Evolutionary conservation across 2,113 vertebrate species (phyloP).

Genomic region (Dasyurus viverrinus): DNA sequence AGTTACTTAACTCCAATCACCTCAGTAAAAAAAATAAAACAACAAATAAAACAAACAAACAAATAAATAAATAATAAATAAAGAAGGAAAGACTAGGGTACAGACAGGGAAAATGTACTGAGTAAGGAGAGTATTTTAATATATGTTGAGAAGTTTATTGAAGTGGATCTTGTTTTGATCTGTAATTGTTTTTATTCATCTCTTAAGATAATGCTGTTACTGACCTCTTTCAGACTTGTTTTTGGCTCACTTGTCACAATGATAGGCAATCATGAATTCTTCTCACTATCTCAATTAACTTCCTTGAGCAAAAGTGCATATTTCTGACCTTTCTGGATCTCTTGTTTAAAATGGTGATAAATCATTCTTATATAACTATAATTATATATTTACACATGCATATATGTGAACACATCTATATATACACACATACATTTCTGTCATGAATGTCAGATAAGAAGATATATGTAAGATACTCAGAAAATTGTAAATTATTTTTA

Average conservation of each 20-base stretch:
- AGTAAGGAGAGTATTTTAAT: not conserved
- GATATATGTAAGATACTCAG: not conserved
- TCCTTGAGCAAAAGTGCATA: not conserved
- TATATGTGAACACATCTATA: not conserved
- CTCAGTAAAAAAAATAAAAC: too few species aligned
- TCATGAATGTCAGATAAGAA: not conserved
- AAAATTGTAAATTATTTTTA: not conserved
- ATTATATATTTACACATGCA: not conserved
- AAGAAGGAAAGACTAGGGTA: not conserved
- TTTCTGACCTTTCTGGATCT: not conserved
- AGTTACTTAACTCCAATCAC: too few species aligned
- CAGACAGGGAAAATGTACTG: not conserved
- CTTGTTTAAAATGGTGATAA: not conserved
- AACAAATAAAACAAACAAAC: too few species aligned
- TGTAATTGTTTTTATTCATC: not conserved
- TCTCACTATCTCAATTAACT: not conserved
- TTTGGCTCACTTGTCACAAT: not conserved
- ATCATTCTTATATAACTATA: not conserved
- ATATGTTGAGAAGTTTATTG: not conserved
- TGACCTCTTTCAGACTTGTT: not conserved
- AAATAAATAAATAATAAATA: too few species aligned
- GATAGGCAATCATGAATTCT: not conserved
- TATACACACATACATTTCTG: not conserved
- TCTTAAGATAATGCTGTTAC: not conserved
- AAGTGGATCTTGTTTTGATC: not conserved